These are phyloP conservation scores for Drosophila kuntzei DNA, from an alignment of 2,888 invertebrate species.

Conservation along the genomic window DNA sequence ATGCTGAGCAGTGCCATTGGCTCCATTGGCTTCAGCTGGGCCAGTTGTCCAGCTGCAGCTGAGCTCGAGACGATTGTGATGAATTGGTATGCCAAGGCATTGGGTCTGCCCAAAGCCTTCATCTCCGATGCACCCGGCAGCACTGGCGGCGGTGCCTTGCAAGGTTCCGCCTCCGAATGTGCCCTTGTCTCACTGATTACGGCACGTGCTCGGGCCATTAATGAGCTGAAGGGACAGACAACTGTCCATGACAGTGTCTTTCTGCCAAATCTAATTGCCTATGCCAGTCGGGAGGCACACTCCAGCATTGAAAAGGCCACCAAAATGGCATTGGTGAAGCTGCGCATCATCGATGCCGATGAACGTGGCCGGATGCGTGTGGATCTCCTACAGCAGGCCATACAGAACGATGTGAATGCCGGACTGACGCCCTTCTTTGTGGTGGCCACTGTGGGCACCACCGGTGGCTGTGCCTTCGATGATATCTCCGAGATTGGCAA, in stretches of 20 bases:
- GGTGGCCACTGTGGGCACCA: slow-evolving; percentile 93
- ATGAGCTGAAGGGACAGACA: slow-evolving; percentile 87
- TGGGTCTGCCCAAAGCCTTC: slow-evolving; percentile 91
- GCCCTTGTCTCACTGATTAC: slow-evolving; percentile 92
- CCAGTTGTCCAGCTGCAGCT: slow-evolving; percentile 94
- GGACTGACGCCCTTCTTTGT: slow-evolving; percentile 94
- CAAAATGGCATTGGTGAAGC: slow-evolving; percentile 90
- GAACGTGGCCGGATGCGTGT: slow-evolving; percentile 89
- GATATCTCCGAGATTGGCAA: slow-evolving; percentile 92
- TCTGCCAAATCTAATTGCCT: slow-evolving; percentile 91
- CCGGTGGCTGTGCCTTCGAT: slow-evolving; percentile 93
- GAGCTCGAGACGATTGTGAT: slow-evolving; percentile 93
- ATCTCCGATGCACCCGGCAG: slow-evolving; percentile 84
- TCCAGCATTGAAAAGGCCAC: slow-evolving; percentile 92
- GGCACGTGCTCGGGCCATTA: slow-evolving; percentile 90
- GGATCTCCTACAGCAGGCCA: slow-evolving; percentile 87
- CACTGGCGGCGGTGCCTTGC: slow-evolving; percentile 92
- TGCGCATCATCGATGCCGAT: slow-evolving; percentile 90
- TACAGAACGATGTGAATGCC: slow-evolving; percentile 90
- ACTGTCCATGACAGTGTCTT: slow-evolving; percentile 89
- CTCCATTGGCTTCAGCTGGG: slow-evolving; percentile 97
- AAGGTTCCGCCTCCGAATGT: slow-evolving; percentile 94
- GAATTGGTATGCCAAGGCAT: slow-evolving; percentile 92
- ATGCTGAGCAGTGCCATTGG: slow-evolving; percentile 95
- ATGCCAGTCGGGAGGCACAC: slow-evolving; percentile 90